phyloP scores from a whole-genome alignment of 2,797 vertebrate species.

The Synaphobranchus kaupii region DNA sequence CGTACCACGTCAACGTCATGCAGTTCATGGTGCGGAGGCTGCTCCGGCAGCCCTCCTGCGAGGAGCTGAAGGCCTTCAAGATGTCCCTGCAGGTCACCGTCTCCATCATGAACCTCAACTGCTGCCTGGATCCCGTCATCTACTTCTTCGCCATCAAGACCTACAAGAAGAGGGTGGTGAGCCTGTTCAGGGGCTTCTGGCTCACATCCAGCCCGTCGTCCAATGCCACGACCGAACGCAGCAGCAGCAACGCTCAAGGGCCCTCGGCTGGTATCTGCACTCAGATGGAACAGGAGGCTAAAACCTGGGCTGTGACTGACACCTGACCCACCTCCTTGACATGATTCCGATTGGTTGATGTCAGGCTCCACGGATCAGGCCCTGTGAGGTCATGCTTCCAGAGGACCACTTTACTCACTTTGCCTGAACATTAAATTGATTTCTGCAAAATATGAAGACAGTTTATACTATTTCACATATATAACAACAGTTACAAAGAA shows the following conservation, averaged over 20 bases:
- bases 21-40: constrained; percentile 77
- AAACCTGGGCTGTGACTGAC: not conserved
- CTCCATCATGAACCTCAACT: constrained; percentile 85
- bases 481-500: not conserved
- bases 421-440: not conserved
- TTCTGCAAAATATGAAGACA: not conserved
- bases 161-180: constrained; percentile 79
- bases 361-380: not conserved
- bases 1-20: constrained; percentile 80
- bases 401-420: not conserved
- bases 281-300: not conserved
- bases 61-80: constrained; percentile 74
- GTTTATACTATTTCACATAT: not conserved
- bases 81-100: constrained; percentile 77
- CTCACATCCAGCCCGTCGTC: constrained; percentile 63
- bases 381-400: not conserved
- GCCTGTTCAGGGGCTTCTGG: constrained; percentile 73
- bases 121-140: constrained; percentile 82
- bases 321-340: not conserved
- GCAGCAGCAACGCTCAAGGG: constrained; percentile 75
- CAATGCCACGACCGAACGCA: constrained; percentile 73
- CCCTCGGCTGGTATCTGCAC: not conserved
- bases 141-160: constrained; percentile 85
- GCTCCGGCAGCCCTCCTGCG: constrained; percentile 64
- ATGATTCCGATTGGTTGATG: not conserved